Base-by-base conservation (phyloP, 1,140 invertebrate species). In the Delia radicum region DNA sequence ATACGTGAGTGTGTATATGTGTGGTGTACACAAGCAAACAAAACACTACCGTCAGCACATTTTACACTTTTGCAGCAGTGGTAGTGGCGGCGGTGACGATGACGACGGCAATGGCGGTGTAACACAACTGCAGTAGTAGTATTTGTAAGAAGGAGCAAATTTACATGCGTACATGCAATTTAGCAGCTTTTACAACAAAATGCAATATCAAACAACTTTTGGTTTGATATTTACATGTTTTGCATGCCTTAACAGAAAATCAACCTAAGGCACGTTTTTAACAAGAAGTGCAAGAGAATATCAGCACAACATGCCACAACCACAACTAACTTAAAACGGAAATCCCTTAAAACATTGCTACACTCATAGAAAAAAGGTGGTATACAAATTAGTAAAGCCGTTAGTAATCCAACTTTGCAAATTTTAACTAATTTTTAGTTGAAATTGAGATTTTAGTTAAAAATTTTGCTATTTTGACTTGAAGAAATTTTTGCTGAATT, bases 171-270 rank as follows among this genome's bases (percentile, higher is more conserved):
- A 55, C 48, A 55, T 55, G 48, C 48, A 55, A 55, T 55, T 55
- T 55, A 55, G 48, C 48, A 21, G 1, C 48, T 55, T 55, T 55
- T 55, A 18, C n/a, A n/a, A n/a, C n/a, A n/a, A 55, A 55, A 3
- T 18, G 48, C 48, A 55, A 55, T 55, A 55, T 21, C 18, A n/a
- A 24, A 55, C 18, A 55, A 55, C 48, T 55, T 55, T 55, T 55
- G 48, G 48, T 55, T 55, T 55, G 48, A 55, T 55, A 55, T 55
- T 55, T 55, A 55, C 48, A 55, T 55, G 48, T 55, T 55, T 55
- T 55, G 48, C 48, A 55, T 55, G 48, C 48, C 48, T 55, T 55
- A 55, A 55, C 48, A 55, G 48, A 55, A 55, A 55, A 55, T 55
- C 48, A 55, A 21, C 48, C 48, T 55, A 21, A 55, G 48, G 48